A percentile compares a stretch with the other conserved stretches of the same genome.
phyloP scores from a whole-genome alignment of 2,888 invertebrate species.

The Sesia apiformis region DNA sequence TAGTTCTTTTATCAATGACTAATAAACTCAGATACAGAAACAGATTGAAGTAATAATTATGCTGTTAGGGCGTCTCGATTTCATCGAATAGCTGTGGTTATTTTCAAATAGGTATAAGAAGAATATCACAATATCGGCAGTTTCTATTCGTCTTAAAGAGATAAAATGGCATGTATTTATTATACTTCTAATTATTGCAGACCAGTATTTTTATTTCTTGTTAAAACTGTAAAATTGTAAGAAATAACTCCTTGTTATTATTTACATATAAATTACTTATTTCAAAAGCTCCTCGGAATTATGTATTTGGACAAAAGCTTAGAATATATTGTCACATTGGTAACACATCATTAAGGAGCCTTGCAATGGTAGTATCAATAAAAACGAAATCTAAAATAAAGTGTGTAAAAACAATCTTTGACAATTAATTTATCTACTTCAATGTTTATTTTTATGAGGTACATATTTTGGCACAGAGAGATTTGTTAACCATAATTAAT shows the following conservation, averaged over 20 bases:
- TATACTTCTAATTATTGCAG: conserved; percentile 13
- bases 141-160: conserved; percentile 22
- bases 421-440: conserved; percentile 65
- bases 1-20: too few relatives aligned
- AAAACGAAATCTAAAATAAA: conserved; percentile 42
- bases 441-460: conserved; percentile 79
- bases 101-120: background rate
- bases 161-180: conserved; percentile 13
- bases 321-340: background rate
- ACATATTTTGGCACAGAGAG: conserved; percentile 88
- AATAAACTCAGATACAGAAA: too few relatives aligned
- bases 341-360: background rate
- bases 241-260: background rate
- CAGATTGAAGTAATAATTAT: too few relatives aligned
- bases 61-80: too few relatives aligned
- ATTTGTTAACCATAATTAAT: conserved; percentile 64
- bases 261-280: background rate
- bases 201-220: conserved; percentile 17
- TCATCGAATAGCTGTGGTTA: too few relatives aligned
- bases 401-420: conserved; percentile 48
- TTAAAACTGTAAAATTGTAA: background rate
- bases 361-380: conserved; percentile 3
- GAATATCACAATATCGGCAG: conserved; percentile 26
- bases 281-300: background rate
- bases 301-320: background rate